These are phyloP conservation scores for Seira musarum DNA, from an alignment of 2,888 invertebrate species.

Conservation along the genomic window DNA sequence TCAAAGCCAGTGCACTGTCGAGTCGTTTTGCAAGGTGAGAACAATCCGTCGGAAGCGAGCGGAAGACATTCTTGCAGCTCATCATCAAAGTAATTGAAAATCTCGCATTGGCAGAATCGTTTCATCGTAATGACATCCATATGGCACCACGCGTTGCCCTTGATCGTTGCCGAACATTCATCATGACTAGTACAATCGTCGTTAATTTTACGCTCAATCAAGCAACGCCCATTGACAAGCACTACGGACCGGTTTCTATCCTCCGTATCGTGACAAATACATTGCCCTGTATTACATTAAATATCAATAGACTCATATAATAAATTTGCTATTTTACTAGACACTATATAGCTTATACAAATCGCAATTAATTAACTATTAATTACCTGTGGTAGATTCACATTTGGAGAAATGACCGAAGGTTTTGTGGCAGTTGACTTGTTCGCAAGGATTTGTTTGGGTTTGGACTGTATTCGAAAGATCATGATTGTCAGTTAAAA, in stretches of 20 bases:
- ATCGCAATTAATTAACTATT: too few species aligned
- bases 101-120: slow-evolving; percentile 26
- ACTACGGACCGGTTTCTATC: not conserved
- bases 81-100: slow-evolving; percentile 27
- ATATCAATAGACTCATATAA: too few species aligned
- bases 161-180: slow-evolving; percentile 19
- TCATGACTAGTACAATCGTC: slow-evolving; percentile 20
- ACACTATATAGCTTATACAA: too few species aligned
- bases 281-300: slow-evolving; percentile 17
- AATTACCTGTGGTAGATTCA: slow-evolving; percentile 24
- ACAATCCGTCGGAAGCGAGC: slow-evolving; percentile 12
- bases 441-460: not conserved
- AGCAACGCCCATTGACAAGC: not conserved
- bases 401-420: slow-evolving; percentile 22
- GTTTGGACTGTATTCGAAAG: too few species aligned
- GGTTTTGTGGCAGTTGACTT: slow-evolving; percentile 9
- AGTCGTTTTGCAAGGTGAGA: slow-evolving; percentile 28
- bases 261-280: slow-evolving; percentile 25
- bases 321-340: too few species aligned
- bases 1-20: slow-evolving; percentile 25
- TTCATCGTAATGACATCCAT: slow-evolving; percentile 1
- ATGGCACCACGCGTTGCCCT: slow-evolving; percentile 32
- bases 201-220: slow-evolving; percentile 20
- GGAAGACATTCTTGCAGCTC: slow-evolving; percentile 19
- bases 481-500: too few species aligned